Base-by-base conservation (phyloP, 2,113 vertebrate genomes). In the Myrmecophaga tridactyla region DNA sequence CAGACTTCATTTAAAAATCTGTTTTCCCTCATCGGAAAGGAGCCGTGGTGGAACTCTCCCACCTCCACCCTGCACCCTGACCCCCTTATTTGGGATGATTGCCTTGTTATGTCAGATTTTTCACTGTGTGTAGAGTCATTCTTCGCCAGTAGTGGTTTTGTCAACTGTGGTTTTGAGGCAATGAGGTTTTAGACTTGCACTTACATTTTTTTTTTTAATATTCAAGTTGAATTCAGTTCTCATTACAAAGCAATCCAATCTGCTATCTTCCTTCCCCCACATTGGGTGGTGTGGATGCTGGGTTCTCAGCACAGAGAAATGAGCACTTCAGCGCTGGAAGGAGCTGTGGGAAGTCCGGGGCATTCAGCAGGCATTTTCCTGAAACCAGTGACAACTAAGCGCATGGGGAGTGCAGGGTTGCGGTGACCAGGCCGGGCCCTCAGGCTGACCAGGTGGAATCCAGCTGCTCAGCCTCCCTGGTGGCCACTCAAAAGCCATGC, bases 161-260 rank as follows among this genome's bases (percentile, higher is more conserved):
- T 90, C 93, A 62, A 25, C 53, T 43, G 80, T 60, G 75, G n/a
- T 95, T 95, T 82, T 60, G 82, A 95, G 77, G 80, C 70, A 83
- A 36, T 8, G 29, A 91, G 51, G 31, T 96, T 91, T 94, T 80
- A 51, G 60, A 80, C n/a, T 73, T 89, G 69, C 6, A 14, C 63
- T 73, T 67, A 58, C 88, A 80, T 7, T 51, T 51, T 12, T 51
- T n/a, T 46, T 89, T 92, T 75, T 46, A 48, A 92, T 78, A 90
- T 11, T 56, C 31, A 94, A 29, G 36, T 43, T 86, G 51, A 80
- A 89, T 51, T 81, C 21, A n/a, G 51, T 48, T 36, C 56, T 88
- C 77, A 75, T 69, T 53, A 46, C 56, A 90, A 92, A 93, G 58
- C 15, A 80, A 41, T 18, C 46, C 1, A 8, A n/a, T 63, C 63